Conservation (phyloP, 2,113 vertebrate genomes). For the Tonatia bakeri region DNA sequence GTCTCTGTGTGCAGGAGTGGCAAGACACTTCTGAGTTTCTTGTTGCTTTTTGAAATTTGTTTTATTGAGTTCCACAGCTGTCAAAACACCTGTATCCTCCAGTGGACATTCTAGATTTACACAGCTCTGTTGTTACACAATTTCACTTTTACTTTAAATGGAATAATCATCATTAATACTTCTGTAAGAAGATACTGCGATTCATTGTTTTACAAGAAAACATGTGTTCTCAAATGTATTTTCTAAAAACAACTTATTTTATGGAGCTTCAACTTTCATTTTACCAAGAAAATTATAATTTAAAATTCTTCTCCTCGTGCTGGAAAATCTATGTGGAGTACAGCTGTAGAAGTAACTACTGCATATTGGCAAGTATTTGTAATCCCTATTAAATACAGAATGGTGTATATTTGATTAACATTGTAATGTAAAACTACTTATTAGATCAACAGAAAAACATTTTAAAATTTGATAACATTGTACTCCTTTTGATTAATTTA, state of each 20-base stretch:
- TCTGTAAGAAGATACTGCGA: not conserved
- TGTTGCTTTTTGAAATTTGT: not conserved
- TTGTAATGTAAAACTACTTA: not conserved
- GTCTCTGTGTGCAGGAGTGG: not conserved
- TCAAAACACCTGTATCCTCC: not conserved
- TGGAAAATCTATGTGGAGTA: not conserved
- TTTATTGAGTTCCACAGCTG: not conserved
- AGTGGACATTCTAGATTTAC: not conserved
- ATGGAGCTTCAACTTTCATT: not conserved
- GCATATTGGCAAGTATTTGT: not conserved
- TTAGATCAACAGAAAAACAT: not conserved
- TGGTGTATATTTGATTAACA: not conserved
- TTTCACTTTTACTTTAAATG: conserved; percentile 18
- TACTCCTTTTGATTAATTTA: not conserved
- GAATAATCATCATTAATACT: not conserved
- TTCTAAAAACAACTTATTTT: conserved; percentile 8
- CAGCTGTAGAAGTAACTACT: not conserved
- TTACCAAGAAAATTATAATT: not conserved
- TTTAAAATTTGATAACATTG: not conserved
- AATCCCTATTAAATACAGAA: not conserved
- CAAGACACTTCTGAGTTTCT: not conserved
- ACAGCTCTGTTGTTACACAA: not conserved
- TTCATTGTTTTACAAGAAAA: not conserved
- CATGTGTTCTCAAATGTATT: not conserved
- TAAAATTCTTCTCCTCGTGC: not conserved